These are phyloP conservation scores for Himalopsyche tibetana DNA, from an alignment of 2,888 invertebrate species.

Conservation along the genomic window DNA sequence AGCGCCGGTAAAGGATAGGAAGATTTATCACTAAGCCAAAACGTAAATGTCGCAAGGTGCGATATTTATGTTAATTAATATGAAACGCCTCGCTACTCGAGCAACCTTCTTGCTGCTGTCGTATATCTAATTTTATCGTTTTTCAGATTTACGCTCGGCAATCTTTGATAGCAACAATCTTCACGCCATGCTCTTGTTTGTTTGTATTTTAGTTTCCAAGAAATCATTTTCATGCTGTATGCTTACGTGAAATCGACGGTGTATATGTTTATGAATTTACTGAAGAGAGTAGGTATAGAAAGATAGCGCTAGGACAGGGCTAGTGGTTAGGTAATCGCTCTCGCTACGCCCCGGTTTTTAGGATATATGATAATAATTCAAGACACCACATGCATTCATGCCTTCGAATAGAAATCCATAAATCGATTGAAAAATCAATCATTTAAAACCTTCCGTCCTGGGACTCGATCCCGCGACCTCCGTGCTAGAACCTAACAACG, in stretches of 20 bases:
- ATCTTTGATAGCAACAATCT: background rate
- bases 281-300: background rate
- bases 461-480: no score
- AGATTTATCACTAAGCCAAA: background rate
- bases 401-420: no score
- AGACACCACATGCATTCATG: no score
- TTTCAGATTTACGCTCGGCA: background rate
- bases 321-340: no score
- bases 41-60: conserved; percentile 20
- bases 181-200: background rate
- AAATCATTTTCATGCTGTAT: background rate
- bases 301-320: no score
- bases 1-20: background rate
- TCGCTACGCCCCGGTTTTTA: no score
- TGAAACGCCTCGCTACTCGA: conserved; percentile 8
- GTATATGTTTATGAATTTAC: background rate
- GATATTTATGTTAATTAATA: conserved; percentile 41
- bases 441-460: no score
- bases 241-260: background rate
- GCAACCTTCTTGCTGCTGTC: conserved; percentile 16
- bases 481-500: no score
- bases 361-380: no score
- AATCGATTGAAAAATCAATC: no score
- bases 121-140: conserved; percentile 7
- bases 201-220: background rate